Evolutionary conservation across 1,140 invertebrate species (phyloP).

Genomic region (Drosophila yakuba): DNA sequence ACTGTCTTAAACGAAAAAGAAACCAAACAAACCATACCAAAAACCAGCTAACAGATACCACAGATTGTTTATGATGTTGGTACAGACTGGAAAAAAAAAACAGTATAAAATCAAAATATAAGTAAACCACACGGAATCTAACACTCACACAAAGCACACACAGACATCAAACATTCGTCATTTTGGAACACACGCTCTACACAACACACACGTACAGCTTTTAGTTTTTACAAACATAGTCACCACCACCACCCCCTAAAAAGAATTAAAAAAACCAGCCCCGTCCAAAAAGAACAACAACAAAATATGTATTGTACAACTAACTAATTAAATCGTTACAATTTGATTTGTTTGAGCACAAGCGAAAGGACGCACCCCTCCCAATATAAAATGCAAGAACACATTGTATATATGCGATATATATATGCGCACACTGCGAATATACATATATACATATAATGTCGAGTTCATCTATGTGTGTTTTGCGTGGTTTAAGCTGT

Average conservation of each 20-base stretch:
- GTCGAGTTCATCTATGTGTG: slow-evolving; percentile 85
- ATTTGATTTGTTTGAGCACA: slow-evolving; percentile 80
- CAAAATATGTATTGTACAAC: slow-evolving; percentile 72
- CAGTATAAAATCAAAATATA: slow-evolving; percentile 38
- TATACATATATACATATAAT: slow-evolving; percentile 60
- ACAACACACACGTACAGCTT: slow-evolving; percentile 11
- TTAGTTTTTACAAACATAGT: slow-evolving; percentile 48
- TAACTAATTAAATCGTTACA: slow-evolving; percentile 74
- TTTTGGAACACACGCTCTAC: slow-evolving; percentile 33
- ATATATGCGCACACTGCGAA: slow-evolving; percentile 48
- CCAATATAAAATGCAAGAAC: slow-evolving; percentile 41
- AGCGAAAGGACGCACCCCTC: slow-evolving; percentile 66
- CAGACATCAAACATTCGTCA: slow-evolving; percentile 21
- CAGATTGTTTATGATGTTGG: slow-evolving; percentile 47
- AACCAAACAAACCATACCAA: slow-evolving; percentile 16
- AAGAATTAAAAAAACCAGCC: slow-evolving; percentile 9
- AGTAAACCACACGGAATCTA: slow-evolving; percentile 36
- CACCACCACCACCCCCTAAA: slow-evolving; percentile 2
- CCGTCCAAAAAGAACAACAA: slow-evolving; percentile 37
- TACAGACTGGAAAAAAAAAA: slow-evolving; percentile 31
- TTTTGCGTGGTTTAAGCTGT: slow-evolving; percentile 85
- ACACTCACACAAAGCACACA: slow-evolving; percentile 38
- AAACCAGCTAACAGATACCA: slow-evolving; percentile 25
- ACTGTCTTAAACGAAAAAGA: slow-evolving; percentile 56
- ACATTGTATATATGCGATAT: slow-evolving; percentile 48